Evolutionary conservation across 2,888 invertebrate species (phyloP), one percentile per base, ranked within the genome.

Genomic region (Heteromyza rotundicornis): DNA sequence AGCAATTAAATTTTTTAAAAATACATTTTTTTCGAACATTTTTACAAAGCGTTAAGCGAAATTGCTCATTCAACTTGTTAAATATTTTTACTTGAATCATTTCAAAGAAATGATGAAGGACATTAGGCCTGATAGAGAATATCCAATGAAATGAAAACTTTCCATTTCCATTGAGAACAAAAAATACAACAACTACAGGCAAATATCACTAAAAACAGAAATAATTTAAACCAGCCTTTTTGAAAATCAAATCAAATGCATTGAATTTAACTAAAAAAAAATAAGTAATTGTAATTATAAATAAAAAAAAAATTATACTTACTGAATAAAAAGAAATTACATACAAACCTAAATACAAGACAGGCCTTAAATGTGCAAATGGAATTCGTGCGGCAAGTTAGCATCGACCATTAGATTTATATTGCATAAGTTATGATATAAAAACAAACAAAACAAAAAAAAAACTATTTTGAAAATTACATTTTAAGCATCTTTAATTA

Each of bases 311-410:
- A 12, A 50, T 19, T 55, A n/a, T 56, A 62, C 51, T 5, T 27
- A 59, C 20, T 19, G 47, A 55, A 40, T 16, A 56, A 36, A 54
- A 14, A 23, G 67, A 69, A 64, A 55, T 56, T 62, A 68, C 64
- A 69, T n/a, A 40, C 40, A 40, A 40, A 40, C 40, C 14, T 68
- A n/a, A n/a, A n/a, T n/a, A 23, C 68, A 70, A 72, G 63, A 71
- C 68, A 74, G 72, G 76, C 75, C 75, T 75, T 75, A 74, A 76
- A 75, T 75, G 76, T 76, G 75, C 75, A 76, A 75, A 75, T 65
- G n/a, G 19, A 56, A 57, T 40, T 7, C n/a, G 32, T 55, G 24
- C 23, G 55, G 19, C 20, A 66, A 40, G 5, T 40, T 40, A 40
- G 3, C 3, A 40, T 40, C 10, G 5, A 40, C 27, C 14, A 40